Evolutionary conservation across 2,797 vertebrate genomes (phyloP).

Genomic region (Lepidocolaptes lacrymiger): DNA sequence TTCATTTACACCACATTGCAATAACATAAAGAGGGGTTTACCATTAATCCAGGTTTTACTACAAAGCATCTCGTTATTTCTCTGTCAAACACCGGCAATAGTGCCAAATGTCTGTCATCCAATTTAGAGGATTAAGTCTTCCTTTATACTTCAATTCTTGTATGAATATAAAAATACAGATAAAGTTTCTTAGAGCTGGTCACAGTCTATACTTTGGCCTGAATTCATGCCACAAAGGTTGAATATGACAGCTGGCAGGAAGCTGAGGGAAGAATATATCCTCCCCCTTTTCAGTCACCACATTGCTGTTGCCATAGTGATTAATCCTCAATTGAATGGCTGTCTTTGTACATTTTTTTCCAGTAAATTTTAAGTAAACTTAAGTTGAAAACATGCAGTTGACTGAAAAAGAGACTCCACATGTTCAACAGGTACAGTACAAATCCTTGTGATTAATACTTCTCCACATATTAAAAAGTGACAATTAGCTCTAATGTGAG

Average conservation of each 20-base stretch:
- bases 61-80: constrained; percentile 80
- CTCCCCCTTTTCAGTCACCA: constrained; percentile 77
- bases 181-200: constrained; percentile 80
- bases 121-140: constrained; percentile 81
- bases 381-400: constrained; percentile 76
- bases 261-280: constrained; percentile 76
- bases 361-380: constrained; percentile 81
- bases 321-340: constrained; percentile 82
- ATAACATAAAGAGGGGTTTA: constrained; percentile 82
- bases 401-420: constrained; percentile 49
- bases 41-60: constrained; percentile 84
- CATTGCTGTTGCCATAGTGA: constrained; percentile 79
- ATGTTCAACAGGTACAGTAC: constrained; percentile 66
- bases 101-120: constrained; percentile 82
- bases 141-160: constrained; percentile 80
- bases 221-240: constrained; percentile 73
- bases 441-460: constrained; percentile 53
- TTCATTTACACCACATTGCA: constrained; percentile 80
- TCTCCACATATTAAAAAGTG: constrained; percentile 44
- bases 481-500: constrained; percentile 38
- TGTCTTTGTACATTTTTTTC: constrained; percentile 82
- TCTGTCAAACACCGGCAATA: constrained; percentile 77
- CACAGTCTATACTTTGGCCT: constrained; percentile 80
- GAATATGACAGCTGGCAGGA: constrained; percentile 85
- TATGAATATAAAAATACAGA: constrained; percentile 83